Evolutionary conservation across 2,113 vertebrate genomes (phyloP).

Genomic region (Opisthocomus hoazin): DNA sequence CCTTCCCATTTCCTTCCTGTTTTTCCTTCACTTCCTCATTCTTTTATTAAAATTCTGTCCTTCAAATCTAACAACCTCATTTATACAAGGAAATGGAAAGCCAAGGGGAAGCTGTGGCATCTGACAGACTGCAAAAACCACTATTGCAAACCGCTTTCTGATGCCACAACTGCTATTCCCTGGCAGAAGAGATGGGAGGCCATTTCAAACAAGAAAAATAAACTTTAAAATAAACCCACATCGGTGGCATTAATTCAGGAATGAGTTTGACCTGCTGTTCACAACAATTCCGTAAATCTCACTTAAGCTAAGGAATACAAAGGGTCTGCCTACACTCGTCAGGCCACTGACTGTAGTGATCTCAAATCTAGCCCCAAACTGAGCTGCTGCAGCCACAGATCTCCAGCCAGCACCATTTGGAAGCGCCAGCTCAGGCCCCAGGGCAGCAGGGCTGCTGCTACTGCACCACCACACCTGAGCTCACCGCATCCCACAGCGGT

Average conservation of each 20-base stretch:
- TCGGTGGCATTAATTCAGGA: not conserved
- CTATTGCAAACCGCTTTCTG: not conserved
- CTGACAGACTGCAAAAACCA: not conserved
- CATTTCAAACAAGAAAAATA: conserved; percentile 34
- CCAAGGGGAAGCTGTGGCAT: not conserved
- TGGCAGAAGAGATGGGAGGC: not conserved
- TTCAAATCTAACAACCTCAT: not conserved
- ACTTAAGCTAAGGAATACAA: not conserved
- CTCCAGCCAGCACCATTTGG: not conserved
- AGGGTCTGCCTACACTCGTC: not conserved
- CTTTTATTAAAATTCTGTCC: not conserved
- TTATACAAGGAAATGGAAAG: not conserved
- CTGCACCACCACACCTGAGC: not conserved
- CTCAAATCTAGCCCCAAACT: not conserved
- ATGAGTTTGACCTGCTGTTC: not conserved
- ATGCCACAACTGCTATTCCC: not conserved
- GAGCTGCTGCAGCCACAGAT: not conserved
- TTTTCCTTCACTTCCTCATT: not conserved
- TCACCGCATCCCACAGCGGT: not conserved
- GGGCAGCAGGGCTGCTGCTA: not conserved
- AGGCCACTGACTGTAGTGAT: not conserved
- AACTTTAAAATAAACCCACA: not conserved
- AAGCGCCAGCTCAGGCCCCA: not conserved
- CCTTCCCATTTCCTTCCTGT: not conserved
- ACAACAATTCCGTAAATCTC: not conserved